Evolutionary conservation across 2,113 vertebrate genomes (phyloP).

Genomic region (Aldabrachelys gigantea): DNA sequence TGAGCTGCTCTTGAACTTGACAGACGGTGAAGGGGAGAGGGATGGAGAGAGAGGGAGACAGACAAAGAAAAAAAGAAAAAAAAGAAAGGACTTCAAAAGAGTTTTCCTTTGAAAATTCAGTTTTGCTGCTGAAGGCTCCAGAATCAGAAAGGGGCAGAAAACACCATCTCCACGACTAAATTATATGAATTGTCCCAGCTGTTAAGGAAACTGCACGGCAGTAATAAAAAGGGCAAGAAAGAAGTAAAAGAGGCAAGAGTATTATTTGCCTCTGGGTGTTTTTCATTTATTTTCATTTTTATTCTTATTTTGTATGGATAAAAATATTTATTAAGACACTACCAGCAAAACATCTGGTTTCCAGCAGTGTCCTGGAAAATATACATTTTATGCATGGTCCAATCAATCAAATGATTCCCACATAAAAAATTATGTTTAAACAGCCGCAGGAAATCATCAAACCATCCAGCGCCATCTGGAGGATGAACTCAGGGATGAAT

Average conservation of each 20-base stretch:
- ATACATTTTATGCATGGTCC: background rate
- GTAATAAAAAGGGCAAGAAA: background rate
- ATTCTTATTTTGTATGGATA: conserved; percentile 8
- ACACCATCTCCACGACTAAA: conserved; percentile 39
- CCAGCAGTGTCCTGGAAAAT: conserved; percentile 27
- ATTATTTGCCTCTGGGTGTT: conserved; percentile 36
- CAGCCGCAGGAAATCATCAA: background rate
- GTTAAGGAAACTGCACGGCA: conserved; percentile 40
- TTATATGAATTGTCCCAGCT: conserved; percentile 50
- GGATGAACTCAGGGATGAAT: background rate
- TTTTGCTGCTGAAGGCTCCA: conserved; percentile 69
- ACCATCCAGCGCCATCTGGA: conserved; percentile 64
- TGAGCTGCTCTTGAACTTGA: conserved; percentile 88
- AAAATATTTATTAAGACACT: conserved; percentile 41
- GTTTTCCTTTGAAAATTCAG: conserved; percentile 76
- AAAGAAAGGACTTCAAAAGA: conserved; percentile 75
- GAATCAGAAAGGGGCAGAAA: conserved; percentile 68
- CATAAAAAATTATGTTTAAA: background rate
- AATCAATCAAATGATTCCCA: conserved; percentile 35
- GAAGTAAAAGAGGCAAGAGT: conserved; percentile 13
- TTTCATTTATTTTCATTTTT: conserved; percentile 61
- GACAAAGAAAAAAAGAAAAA: conserved; percentile 74
- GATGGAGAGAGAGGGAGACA: conserved; percentile 65
- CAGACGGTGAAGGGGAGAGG: conserved; percentile 74
- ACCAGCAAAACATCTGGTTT: conserved; percentile 49